phyloP scores from a whole-genome alignment of 2,888 invertebrate genomes.

The Agrochola litura region DNA sequence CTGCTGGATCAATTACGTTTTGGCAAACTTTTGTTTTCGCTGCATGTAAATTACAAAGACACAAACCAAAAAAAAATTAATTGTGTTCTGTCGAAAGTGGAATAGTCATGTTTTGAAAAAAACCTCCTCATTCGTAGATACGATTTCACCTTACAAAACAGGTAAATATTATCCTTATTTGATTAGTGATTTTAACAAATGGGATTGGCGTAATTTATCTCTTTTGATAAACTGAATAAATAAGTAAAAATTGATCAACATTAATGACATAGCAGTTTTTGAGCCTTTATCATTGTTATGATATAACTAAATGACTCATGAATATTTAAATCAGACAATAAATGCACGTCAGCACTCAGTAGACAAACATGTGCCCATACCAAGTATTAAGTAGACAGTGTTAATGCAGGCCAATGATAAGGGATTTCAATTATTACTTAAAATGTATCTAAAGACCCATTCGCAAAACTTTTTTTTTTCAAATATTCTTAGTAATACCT shows the following conservation, averaged over 20 bases:
- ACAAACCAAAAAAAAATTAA: too few relatives aligned
- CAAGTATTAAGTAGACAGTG: background rate
- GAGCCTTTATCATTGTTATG: background rate
- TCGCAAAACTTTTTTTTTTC: background rate
- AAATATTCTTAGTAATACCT: too few relatives aligned
- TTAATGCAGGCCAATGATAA: background rate
- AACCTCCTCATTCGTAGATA: too few relatives aligned
- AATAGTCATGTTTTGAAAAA: too few relatives aligned
- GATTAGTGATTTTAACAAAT: background rate
- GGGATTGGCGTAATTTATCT: background rate
- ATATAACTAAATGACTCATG: conserved; percentile 17
- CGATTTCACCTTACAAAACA: background rate
- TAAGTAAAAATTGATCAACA: background rate
- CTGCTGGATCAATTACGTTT: too few relatives aligned
- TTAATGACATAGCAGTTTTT: conserved; percentile 6
- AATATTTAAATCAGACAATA: conserved; percentile 12
- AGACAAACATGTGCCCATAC: background rate
- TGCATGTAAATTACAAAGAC: too few relatives aligned
- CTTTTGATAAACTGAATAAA: conserved; percentile 10
- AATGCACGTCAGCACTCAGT: conserved; percentile 30
- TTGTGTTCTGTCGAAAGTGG: too few relatives aligned
- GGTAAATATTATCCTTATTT: conserved; percentile 5
- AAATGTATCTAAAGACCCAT: background rate
- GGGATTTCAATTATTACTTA: background rate
- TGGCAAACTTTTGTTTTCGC: too few relatives aligned